Base-by-base conservation (phyloP, 2,888 invertebrate genomes). In the Tetragonula carbonaria region DNA sequence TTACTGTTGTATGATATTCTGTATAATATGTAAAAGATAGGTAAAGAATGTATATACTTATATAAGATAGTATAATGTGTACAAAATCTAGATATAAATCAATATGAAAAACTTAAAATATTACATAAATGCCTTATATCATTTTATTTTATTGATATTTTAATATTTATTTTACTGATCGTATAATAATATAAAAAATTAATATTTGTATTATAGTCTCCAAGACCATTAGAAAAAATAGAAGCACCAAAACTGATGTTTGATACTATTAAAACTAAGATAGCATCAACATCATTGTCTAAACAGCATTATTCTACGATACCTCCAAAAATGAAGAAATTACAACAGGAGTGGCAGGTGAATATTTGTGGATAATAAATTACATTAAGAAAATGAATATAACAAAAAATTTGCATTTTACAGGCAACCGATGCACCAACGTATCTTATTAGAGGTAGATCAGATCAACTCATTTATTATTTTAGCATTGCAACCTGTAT, bases 401-500 rank as follows among this genome's bases (percentile, higher is more conserved):
- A 67, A 63, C 51, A 53, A 16, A 33, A 57, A 74, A 45, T 70
- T 45, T 45, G 23, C 62, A 38, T 62, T 85, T 95, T 95, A 50
- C 75, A 93, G 91, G 50, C 83, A 0, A 74, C 73, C 8, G 8
- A 45, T 45, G 45, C 0, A 59, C 92, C 91, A 4, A 70, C 90
- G 2, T 91, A 86, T 13, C 33, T 86, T 5, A 65, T 87, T 50
- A 88, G 83, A 45, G 93, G 93, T n/a, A 51, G 63, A 13, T 65
- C 57, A 21, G 93, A 93, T 67, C 88, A 72, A 75, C 18, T 90
- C 4, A 18, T 92, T 13, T 95, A 95, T 91, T 95, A 95, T 45
- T 71, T 95, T 18, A 95, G 95, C n/a, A 84, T 0, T 0, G 16
- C 1, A 14, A 0, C 18, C 33, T 33, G 33, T 14, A 0, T 8